Conservation (phyloP, 2,797 vertebrate species). For the Argya squamiceps region DNA sequence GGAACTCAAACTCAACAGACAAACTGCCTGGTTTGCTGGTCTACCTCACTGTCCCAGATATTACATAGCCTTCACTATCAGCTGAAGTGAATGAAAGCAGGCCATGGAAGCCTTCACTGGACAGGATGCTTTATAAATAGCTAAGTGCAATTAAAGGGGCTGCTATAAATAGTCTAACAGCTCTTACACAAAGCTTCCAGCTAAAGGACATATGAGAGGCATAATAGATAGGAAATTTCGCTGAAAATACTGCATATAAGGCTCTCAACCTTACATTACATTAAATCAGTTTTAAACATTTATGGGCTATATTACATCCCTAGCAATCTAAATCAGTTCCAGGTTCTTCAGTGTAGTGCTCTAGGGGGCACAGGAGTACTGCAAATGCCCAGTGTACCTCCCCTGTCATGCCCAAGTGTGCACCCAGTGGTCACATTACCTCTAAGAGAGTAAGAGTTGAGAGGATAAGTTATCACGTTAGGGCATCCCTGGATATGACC, state of each 20-base stretch:
- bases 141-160: not conserved
- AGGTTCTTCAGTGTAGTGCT: not conserved
- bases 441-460: not conserved
- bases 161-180: constrained; percentile 60
- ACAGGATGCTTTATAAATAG: constrained; percentile 44
- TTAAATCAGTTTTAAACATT: not conserved
- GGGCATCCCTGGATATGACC: not conserved
- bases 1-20: not conserved
- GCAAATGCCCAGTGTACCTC: not conserved
- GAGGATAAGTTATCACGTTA: not conserved
- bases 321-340: not conserved
- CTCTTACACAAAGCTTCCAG: not conserved
- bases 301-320: not conserved
- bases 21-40: not conserved
- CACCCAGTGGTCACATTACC: not conserved
- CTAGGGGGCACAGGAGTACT: constrained; percentile 20
- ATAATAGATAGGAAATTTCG: not conserved
- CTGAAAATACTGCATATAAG: not conserved
- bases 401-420: not conserved
- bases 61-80: constrained; percentile 21
- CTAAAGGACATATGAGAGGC: constrained; percentile 3
- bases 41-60: not conserved
- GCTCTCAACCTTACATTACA: not conserved
- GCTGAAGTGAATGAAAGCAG: constrained; percentile 31
- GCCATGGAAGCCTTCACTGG: not conserved